These are phyloP conservation scores for Paedocypris micromegethes DNA, from an alignment of 2,797 vertebrate species.

Conservation along the genomic window DNA sequence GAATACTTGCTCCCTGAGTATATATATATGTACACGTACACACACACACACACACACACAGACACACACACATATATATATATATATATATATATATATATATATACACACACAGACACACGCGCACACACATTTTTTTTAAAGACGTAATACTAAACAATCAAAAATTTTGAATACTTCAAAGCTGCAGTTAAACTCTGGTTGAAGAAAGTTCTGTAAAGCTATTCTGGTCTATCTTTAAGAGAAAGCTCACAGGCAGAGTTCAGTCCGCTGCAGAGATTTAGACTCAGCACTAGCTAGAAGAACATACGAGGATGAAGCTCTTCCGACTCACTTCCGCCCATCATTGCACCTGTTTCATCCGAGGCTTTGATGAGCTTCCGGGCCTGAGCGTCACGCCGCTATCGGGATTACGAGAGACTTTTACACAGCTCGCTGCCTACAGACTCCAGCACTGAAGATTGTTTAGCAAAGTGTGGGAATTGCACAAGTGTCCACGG, in stretches of 20 bases:
- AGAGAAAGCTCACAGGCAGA: not conserved
- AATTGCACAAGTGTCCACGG: constrained; percentile 10
- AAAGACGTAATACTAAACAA: no score
- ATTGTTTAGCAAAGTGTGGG: constrained; percentile 1
- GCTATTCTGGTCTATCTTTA: not conserved
- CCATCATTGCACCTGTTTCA: constrained; percentile 16
- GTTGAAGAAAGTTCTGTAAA: not conserved
- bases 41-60: no score
- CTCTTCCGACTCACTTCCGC: not conserved
- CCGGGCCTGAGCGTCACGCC: not conserved
- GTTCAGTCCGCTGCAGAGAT: not conserved
- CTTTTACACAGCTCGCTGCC: constrained; percentile 11
- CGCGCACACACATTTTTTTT: no score
- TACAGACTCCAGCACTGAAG: not conserved
- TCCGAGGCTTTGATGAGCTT: constrained; percentile 3
- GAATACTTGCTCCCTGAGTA: no score
- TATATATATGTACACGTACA: no score
- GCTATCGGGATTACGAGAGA: constrained; percentile 13
- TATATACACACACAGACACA: no score
- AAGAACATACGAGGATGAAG: not conserved
- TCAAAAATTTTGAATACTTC: no score
- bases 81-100: no score
- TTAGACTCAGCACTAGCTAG: not conserved
- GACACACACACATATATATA: no score
- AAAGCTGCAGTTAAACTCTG: no score